A percentile compares a stretch with the other conserved stretches of the same genome.
Evolutionary conservation across 2,113 vertebrate species (phyloP).

Genomic region (Sturnira hondurensis): DNA sequence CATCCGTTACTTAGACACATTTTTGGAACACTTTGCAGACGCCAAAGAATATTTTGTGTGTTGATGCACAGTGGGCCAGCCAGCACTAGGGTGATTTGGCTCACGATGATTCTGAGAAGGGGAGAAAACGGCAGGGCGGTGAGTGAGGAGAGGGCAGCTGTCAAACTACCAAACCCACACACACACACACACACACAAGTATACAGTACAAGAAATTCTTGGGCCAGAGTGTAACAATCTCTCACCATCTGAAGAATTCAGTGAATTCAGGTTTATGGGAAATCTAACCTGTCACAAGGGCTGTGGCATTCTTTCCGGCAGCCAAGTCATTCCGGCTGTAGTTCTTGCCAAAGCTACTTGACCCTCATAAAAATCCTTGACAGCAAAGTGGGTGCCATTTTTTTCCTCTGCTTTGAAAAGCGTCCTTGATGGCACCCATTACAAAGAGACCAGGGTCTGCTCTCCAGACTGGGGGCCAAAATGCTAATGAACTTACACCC

Average conservation of each 20-base stretch:
- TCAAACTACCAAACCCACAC: neutral
- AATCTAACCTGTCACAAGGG: slow-evolving; percentile 47
- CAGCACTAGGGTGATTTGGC: neutral
- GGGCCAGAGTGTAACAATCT: neutral
- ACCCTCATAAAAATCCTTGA: slow-evolving; percentile 66
- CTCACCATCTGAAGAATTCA: slow-evolving; percentile 37
- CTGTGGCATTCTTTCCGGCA: neutral
- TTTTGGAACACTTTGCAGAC: neutral
- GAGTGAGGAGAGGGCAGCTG: neutral
- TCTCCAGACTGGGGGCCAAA: slow-evolving; percentile 39
- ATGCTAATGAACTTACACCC: slow-evolving; percentile 55
- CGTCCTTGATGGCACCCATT: slow-evolving; percentile 30
- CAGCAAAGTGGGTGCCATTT: slow-evolving; percentile 41
- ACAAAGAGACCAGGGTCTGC: slow-evolving; percentile 57
- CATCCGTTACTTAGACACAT: neutral
- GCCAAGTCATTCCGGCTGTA: slow-evolving; percentile 49
- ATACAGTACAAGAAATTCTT: neutral
- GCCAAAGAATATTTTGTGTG: neutral
- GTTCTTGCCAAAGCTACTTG: slow-evolving; percentile 56
- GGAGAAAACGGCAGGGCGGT: neutral
- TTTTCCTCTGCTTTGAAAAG: slow-evolving; percentile 41
- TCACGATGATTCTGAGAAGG: neutral
- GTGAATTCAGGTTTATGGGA: slow-evolving; percentile 24
- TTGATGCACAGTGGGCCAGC: neutral
- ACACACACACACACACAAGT: neutral